Evolutionary conservation across 2,888 invertebrate species (phyloP).

Genomic region (Eupeodes latifasciatus): DNA sequence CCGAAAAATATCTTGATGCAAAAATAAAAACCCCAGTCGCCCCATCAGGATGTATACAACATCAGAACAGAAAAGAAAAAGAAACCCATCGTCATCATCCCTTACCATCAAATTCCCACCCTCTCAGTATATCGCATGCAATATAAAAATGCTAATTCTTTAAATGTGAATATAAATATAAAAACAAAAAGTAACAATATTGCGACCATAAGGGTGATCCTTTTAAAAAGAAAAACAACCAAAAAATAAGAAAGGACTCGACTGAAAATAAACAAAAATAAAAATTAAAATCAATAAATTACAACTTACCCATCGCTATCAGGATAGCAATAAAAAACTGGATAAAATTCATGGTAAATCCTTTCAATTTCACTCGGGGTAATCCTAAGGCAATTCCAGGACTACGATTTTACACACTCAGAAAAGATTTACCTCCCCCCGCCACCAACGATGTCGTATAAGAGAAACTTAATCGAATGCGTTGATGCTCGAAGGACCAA

Average conservation of each 20-base stretch:
- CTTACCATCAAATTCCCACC: neutral
- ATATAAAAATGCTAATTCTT: conserved; percentile 73
- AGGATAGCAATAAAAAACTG: conserved; percentile 78
- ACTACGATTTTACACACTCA: conserved; percentile 34
- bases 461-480: conserved; percentile 36
- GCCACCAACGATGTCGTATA: neutral
- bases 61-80: neutral
- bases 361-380: conserved; percentile 78
- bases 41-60: too few species aligned
- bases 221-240: conserved; percentile 25
- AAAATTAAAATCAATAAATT: conserved; percentile 77
- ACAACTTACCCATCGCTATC: conserved; percentile 78
- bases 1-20: conserved; percentile 62
- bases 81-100: neutral
- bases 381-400: conserved; percentile 78
- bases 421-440: conserved; percentile 9
- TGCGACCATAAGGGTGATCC: conserved; percentile 57
- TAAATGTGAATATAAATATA: conserved; percentile 68
- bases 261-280: conserved; percentile 28
- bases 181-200: conserved; percentile 50
- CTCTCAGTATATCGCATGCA: neutral
- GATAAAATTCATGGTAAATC: conserved; percentile 81
- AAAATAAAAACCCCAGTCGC: conserved; percentile 35
- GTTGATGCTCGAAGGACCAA: conserved; percentile 55
- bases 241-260: conserved; percentile 18